Evolutionary conservation across 2,113 vertebrate species (phyloP).

Genomic region (Sebastes schlegelii): DNA sequence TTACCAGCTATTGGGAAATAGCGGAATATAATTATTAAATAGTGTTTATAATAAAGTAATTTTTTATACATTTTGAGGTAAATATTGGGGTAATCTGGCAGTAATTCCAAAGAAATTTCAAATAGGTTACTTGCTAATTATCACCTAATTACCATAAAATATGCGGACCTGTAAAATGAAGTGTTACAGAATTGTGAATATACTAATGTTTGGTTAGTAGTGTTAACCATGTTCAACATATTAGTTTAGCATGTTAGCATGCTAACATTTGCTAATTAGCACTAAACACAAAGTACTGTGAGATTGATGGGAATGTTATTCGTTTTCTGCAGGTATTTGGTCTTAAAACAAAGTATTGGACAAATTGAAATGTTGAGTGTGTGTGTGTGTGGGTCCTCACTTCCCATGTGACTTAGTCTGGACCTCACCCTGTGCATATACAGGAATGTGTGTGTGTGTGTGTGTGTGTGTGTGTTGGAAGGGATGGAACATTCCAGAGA

Average conservation of each 20-base stretch:
- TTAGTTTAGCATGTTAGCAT: not conserved
- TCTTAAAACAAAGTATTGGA: not conserved
- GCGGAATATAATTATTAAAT: no score
- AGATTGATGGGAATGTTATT: not conserved
- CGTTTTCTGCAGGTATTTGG: not conserved
- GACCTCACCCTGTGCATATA: no score
- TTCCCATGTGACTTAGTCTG: no score
- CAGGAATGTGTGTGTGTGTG: not conserved
- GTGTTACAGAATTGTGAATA: not conserved
- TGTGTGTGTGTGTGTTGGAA: slow-evolving; percentile 36
- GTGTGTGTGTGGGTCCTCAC: slow-evolving; percentile 7
- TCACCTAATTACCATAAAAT: no score
- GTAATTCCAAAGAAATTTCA: no score
- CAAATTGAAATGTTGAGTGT: not conserved
- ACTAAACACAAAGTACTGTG: not conserved
- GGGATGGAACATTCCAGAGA: slow-evolving; percentile 64
- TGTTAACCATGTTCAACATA: not conserved
- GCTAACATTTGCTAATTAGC: not conserved
- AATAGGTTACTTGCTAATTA: no score
- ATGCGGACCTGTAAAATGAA: no score
- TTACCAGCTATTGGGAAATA: no score
- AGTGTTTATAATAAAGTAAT: no score
- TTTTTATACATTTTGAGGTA: no score
- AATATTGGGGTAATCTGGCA: no score
- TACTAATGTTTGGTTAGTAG: not conserved